Base-by-base conservation (phyloP, 2,113 vertebrate species). In the Coptodon bakossiorum region DNA sequence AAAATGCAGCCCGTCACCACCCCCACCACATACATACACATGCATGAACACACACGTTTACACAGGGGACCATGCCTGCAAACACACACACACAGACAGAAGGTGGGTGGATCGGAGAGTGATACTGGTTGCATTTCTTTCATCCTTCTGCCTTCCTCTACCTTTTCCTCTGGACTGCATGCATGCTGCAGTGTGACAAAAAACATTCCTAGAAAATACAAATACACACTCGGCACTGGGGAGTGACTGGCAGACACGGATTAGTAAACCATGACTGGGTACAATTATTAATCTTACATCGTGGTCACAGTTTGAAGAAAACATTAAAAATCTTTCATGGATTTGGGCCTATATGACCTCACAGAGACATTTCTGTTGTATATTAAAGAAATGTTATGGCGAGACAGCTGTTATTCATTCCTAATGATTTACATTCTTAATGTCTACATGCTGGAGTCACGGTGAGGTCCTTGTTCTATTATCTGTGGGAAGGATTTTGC, bases 71-170 rank as follows among this genome's bases (percentile, higher is more conserved):
- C 71, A 7, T 76, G 24, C 43, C 71, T 76, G 40, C 66, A 3
- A 81, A 82, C 86, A 73, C 89, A 82, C 85, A 81, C 86, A 80
- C 81, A 76, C 66, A 68, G 89, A 80, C 4, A 83, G 29, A 6
- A 19, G 52, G 11, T 73, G 91, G 93, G 66, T 85, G 90, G 92
- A 95, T 88, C 91, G 89, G 95, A 68, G 45, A 86, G 79, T 88
- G 88, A 89, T 80, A 91, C 81, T 83, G 88, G 91, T 88, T 92
- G 84, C 84, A 84, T 89, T 61, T 87, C 79, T 89, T 84, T 59
- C 48, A 43, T 40, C 8, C 11, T 43, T 31, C 38, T 84, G 10
- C 48, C 40, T 80, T 56, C n/a, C 54, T 78, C 48, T 29, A 34
- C 29, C 85, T 45, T 0, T 0, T 3, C 68, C 71, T 29, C 16